Evolutionary conservation across 2,888 invertebrate species (phyloP), one percentile per base, ranked within the genome.

Genomic region (Drosophila affinis): DNA sequence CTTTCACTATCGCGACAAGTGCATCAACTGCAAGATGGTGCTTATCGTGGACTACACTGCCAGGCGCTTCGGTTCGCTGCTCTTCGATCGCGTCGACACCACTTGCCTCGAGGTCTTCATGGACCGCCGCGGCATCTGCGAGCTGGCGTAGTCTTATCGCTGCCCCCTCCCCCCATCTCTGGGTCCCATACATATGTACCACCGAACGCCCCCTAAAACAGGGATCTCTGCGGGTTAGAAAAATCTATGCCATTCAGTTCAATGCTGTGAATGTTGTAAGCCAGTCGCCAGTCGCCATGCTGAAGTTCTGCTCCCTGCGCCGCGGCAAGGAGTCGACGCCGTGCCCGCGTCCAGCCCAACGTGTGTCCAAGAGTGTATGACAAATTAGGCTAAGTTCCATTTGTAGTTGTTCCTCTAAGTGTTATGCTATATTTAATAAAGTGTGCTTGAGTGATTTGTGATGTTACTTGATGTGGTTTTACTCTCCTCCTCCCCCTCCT

Each of bases 1-100:
- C 46, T 92, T 90, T 61, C 92, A 92, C 62, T 92, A 92, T 67
- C 90, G 92, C 10, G 89, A 91, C 65, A 87, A 91, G 70, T 92
- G 91, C 71, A 80, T 86, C 58, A 88, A 87, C 48, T 89, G 91
- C 58, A 88, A 89, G 62, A 87, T 87, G 46, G 79, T 86, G 12
- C 61, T 90, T 49, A 81, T 89, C 3, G 82, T 88, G 14, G 92
- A 92, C 61, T 91, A 89, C 32, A 89, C 91, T 7, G 91, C 92
- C 5, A 76, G 91, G 9, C 79, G 90, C n/a, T 92, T 90, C 53
- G 92, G 91, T 2, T 90, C 91, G 7, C 75, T 89, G 65, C 75
- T 92, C 3, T 92, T 92, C 87, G 86, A 90, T 73, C 86, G 86
- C 34, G 92, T 92, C 9, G 92, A 92, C 48, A 85, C 75, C 60